Conservation (phyloP, 2,113 vertebrate genomes). For the Chamaetylas fuelleborni region DNA sequence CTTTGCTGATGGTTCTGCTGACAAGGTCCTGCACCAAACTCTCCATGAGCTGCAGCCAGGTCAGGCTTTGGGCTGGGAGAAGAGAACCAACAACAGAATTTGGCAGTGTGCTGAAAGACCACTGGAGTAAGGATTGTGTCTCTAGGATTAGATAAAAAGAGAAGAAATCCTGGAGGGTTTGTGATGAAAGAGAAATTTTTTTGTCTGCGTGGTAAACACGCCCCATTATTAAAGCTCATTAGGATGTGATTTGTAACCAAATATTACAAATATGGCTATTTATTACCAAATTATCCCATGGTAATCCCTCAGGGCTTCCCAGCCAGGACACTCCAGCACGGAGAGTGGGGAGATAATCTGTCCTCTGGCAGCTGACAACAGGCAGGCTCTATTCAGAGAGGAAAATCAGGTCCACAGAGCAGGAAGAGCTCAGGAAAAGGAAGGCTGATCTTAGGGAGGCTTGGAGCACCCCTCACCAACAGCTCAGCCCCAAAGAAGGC, state of each 20-base stretch:
- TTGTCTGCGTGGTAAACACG: fast-evolving
- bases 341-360: not conserved
- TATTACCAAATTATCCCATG: not conserved
- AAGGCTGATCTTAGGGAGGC: not conserved
- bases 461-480: fast-evolving
- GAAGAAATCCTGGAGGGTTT: not conserved
- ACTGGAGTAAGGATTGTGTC: not conserved
- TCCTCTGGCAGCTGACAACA: not conserved
- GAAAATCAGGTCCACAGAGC: not conserved
- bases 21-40: not conserved
- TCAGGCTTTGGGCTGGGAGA: not conserved
- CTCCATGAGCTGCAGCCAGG: fast-evolving
- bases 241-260: slow-evolving; percentile 30
- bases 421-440: not conserved
- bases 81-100: not conserved
- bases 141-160: not conserved
- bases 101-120: not conserved
- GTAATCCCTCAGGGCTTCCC: not conserved
- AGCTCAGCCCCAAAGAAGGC: not conserved
- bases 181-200: not conserved
- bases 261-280: slow-evolving; percentile 9
- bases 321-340: fast-evolving
- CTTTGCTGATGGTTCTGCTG: not conserved
- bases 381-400: not conserved
- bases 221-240: not conserved